A percentile compares a stretch with the other conserved stretches of the same genome.
phyloP scores from a whole-genome alignment of 2,113 vertebrate species.

The Ictidomys tridecemlineatus region DNA sequence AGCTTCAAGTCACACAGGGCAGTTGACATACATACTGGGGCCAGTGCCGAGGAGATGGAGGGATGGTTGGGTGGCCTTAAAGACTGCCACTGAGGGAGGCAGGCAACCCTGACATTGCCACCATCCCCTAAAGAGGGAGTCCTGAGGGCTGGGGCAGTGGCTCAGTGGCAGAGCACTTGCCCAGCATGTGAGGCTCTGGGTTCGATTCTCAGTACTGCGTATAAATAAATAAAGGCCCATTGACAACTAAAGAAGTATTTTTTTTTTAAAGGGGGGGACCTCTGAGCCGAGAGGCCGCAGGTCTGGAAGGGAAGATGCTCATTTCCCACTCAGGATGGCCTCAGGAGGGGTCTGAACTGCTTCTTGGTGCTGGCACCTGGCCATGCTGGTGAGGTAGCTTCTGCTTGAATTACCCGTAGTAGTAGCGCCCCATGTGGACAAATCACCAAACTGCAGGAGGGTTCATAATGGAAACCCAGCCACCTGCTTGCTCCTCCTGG shows the following conservation, averaged over 20 bases:
- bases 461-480: not conserved
- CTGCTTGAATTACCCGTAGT: not conserved
- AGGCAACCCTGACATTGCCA: fast-evolving
- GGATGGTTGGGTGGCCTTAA: not conserved
- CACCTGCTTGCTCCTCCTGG: too few species aligned
- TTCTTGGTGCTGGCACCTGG: too few species aligned
- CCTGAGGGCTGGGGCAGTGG: not conserved
- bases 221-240: too few species aligned
- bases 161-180: too few species aligned
- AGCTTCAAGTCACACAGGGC: not conserved
- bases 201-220: too few species aligned
- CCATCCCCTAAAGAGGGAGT: not conserved
- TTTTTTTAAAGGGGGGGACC: not conserved
- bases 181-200: too few species aligned
- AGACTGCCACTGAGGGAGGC: not conserved
- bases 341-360: not conserved
- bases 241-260: too few species aligned
- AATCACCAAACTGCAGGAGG: not conserved
- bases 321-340: fast-evolving
- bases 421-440: not conserved
- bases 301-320: not conserved
- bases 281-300: not conserved
- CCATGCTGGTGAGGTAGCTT: too few species aligned
- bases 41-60: not conserved
- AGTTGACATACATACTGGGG: too few species aligned